phyloP scores from a whole-genome alignment of 2,797 vertebrate species.

The Phalanger gymnotis region DNA sequence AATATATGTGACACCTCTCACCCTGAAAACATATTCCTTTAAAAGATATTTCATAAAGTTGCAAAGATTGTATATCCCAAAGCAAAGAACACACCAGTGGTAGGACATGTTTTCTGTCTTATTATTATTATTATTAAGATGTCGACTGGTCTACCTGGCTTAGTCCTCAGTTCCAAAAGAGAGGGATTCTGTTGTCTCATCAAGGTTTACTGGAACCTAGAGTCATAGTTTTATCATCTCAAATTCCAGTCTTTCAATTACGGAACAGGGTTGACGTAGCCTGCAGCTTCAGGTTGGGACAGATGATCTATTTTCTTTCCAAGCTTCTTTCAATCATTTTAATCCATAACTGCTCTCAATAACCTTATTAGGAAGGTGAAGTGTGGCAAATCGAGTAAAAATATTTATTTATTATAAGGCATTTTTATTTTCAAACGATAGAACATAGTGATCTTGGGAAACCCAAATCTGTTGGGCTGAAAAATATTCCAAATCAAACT shows the following conservation, averaged over 20 bases:
- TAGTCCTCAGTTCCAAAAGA: neutral
- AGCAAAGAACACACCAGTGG: neutral
- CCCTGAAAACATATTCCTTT: neutral
- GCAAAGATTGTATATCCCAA: neutral
- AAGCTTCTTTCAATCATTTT: conserved; percentile 14
- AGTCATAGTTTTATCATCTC: neutral
- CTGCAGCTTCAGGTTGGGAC: neutral
- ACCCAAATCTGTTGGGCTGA: neutral
- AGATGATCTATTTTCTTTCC: conserved; percentile 31
- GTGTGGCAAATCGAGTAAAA: neutral
- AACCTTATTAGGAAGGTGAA: neutral
- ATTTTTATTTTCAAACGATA: neutral
- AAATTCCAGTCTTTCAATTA: neutral
- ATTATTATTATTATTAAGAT: neutral
- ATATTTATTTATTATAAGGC: neutral
- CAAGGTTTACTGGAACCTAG: neutral
- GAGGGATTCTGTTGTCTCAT: neutral
- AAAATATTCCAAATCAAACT: neutral
- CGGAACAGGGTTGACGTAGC: neutral
- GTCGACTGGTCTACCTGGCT: neutral
- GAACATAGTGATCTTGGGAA: neutral
- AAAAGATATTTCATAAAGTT: neutral
- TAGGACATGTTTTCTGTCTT: neutral
- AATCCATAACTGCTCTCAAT: neutral
- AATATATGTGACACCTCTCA: neutral